These are phyloP conservation scores for Epistrophe eligans DNA, from an alignment of 2,888 invertebrate species.

Conservation along the genomic window DNA sequence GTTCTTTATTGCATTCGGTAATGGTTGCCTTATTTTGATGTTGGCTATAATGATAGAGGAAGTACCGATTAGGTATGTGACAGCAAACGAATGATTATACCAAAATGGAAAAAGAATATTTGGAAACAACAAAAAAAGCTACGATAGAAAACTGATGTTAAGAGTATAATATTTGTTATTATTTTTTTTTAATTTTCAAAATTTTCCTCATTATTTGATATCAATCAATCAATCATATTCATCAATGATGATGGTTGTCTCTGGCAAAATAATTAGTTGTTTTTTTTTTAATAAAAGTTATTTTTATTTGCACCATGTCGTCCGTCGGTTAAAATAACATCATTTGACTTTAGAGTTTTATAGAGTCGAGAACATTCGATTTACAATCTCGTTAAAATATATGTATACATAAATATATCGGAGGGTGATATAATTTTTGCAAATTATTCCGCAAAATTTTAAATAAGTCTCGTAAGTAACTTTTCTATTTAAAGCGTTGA, in stretches of 20 bases:
- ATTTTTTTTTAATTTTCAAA: background rate
- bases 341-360: no score
- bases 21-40: constrained; percentile 27
- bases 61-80: constrained; percentile 39
- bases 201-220: constrained; percentile 10
- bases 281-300: background rate
- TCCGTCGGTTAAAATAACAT: no score
- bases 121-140: background rate
- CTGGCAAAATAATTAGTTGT: background rate
- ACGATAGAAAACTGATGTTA: background rate
- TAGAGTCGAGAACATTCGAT: no score
- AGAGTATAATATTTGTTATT: background rate
- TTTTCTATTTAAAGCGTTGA: no score
- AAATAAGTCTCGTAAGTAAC: no score
- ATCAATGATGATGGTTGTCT: background rate
- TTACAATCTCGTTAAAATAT: no score
- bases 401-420: no score
- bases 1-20: constrained; percentile 35
- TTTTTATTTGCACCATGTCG: no score
- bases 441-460: no score
- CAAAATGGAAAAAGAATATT: constrained; percentile 5
- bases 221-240: background rate
- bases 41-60: constrained; percentile 20
- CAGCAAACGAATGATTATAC: constrained; percentile 21
- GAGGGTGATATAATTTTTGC: no score